Evolutionary conservation across 2,888 invertebrate genomes (phyloP).

Genomic region (Polyommatus iphigenia): DNA sequence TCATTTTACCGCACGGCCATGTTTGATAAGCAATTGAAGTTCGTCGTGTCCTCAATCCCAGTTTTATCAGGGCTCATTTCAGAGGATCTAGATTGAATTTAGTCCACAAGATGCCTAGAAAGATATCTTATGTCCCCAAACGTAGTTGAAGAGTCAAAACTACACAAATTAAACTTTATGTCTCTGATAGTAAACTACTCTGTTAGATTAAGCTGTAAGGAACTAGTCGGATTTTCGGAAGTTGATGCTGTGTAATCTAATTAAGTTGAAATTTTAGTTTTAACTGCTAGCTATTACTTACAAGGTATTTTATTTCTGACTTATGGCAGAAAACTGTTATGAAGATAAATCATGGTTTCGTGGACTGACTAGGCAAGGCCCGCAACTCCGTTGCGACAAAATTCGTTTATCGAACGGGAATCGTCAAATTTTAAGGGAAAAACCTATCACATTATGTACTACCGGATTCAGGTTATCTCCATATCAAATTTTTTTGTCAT

Average conservation of each 20-base stretch:
- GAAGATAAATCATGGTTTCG: no score
- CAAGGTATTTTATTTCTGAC: no score
- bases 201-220: background rate
- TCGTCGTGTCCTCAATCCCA: background rate
- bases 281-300: background rate
- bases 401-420: no score
- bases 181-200: background rate
- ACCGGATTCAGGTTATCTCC: no score
- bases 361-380: no score
- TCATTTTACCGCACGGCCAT: background rate
- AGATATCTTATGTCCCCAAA: slow-evolving; percentile 8
- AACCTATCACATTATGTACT: no score
- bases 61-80: slow-evolving; percentile 1
- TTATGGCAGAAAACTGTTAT: no score
- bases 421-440: no score
- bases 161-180: slow-evolving; percentile 25
- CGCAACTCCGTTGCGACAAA: no score
- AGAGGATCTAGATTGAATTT: slow-evolving; percentile 19
- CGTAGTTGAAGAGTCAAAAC: slow-evolving; percentile 5
- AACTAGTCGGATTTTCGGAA: background rate
- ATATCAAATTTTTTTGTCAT: no score
- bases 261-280: background rate
- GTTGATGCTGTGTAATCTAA: background rate
- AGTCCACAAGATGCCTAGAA: slow-evolving; percentile 7
- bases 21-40: slow-evolving; percentile 2